These are phyloP conservation scores for Sandelia bainsii DNA, from an alignment of 2,797 vertebrate species.

Conservation along the genomic window DNA sequence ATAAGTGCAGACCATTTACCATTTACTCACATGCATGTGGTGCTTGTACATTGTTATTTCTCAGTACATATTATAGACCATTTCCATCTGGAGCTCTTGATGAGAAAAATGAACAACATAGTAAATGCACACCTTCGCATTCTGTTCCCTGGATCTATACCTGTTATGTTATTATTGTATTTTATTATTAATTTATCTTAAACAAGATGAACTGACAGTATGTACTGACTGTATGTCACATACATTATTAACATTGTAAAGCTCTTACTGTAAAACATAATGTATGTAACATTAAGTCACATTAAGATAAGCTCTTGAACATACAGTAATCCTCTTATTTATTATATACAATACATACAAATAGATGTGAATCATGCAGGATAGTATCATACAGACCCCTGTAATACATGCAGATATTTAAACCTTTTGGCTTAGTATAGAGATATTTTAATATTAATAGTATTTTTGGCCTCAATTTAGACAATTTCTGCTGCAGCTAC, in stretches of 20 bases:
- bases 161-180: background rate
- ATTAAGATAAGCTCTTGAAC: background rate
- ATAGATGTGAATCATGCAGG: background rate
- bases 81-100: constrained; percentile 36
- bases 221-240: background rate
- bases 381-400: constrained; percentile 13
- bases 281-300: background rate
- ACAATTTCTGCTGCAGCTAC: constrained; percentile 23
- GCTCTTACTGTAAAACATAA: background rate
- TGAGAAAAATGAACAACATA: constrained; percentile 21
- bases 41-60: background rate
- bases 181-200: background rate
- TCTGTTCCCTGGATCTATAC: background rate
- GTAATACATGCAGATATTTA: constrained; percentile 10
- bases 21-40: constrained; percentile 2
- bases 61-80: background rate
- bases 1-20: too few species aligned
- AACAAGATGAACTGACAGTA: background rate
- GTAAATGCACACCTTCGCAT: constrained; percentile 8
- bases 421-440: background rate
- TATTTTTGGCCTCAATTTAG: constrained; percentile 30
- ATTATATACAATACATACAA: background rate
- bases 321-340: background rate
- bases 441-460: background rate
- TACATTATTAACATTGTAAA: background rate